phyloP scores from a whole-genome alignment of 2,797 vertebrate genomes.

The Gila robusta region DNA sequence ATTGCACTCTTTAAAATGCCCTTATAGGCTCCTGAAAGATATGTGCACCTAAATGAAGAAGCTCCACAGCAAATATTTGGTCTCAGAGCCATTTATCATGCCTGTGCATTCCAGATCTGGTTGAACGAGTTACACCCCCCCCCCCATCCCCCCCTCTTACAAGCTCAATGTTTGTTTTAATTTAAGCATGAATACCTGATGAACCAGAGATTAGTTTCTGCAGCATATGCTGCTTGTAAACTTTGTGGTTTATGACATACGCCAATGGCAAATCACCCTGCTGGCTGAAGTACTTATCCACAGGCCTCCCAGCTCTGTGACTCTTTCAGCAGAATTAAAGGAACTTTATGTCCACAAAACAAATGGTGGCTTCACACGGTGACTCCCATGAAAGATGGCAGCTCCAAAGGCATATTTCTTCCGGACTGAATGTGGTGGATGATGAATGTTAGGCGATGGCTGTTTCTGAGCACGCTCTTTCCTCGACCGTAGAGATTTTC shows the following conservation, averaged over 20 bases:
- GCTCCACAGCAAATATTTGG: constrained; percentile 22
- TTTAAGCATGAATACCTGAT: constrained; percentile 13
- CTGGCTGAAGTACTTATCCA: constrained; percentile 61
- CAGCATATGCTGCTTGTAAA: constrained; percentile 32
- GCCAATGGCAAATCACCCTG: constrained; percentile 51
- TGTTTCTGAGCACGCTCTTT: constrained; percentile 62
- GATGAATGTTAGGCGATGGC: constrained; percentile 76
- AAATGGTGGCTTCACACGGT: constrained; percentile 74
- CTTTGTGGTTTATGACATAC: constrained; percentile 36
- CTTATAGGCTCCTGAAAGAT: constrained; percentile 6
- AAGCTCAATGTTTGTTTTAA: constrained; percentile 47
- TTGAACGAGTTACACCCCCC: neutral
- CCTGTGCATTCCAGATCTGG: neutral
- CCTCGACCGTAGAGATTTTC: constrained; percentile 68
- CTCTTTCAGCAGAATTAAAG: constrained; percentile 69
- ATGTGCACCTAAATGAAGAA: constrained; percentile 16
- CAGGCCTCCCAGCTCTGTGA: constrained; percentile 55
- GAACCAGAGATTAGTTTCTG: constrained; percentile 25
- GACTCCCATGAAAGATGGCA: constrained; percentile 79
- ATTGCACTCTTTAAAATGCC: constrained; percentile 22
- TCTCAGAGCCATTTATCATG: constrained; percentile 42
- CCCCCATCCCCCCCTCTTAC: neutral
- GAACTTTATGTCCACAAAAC: constrained; percentile 74
- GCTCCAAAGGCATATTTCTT: constrained; percentile 77
- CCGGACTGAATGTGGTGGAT: constrained; percentile 76